These are phyloP conservation scores for Halesus radiatus DNA, from an alignment of 1,140 invertebrate species.

Conservation along the genomic window DNA sequence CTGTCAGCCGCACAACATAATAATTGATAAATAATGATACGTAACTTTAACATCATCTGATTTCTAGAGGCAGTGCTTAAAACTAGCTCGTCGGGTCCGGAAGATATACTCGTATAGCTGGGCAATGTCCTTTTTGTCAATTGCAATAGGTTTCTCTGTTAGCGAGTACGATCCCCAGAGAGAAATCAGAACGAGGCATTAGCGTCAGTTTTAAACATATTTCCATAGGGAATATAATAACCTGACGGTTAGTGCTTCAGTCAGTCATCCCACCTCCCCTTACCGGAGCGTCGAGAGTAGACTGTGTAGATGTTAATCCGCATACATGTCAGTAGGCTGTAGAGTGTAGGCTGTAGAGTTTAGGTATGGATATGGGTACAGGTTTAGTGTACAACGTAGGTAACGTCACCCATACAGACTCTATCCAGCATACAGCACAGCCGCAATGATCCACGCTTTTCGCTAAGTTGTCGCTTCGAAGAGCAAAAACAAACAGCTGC, in stretches of 20 bases:
- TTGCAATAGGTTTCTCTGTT: not conserved
- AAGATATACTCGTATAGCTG: too few relatives aligned
- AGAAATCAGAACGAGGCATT: conserved; percentile 24
- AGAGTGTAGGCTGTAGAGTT: too few relatives aligned
- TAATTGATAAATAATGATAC: too few relatives aligned
- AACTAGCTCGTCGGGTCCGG: too few relatives aligned
- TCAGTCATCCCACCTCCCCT: not conserved
- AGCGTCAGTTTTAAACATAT: conserved; percentile 37
- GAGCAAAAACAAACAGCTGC: not conserved
- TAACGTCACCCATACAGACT: not conserved
- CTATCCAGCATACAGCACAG: not conserved
- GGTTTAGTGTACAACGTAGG: not conserved
- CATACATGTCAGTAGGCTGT: too few relatives aligned
- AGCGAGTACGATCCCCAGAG: not conserved
- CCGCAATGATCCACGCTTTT: not conserved
- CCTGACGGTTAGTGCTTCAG: conserved; percentile 1
- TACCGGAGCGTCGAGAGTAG: too few relatives aligned
- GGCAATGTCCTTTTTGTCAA: too few relatives aligned
- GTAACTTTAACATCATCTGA: too few relatives aligned
- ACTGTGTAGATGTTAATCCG: too few relatives aligned
- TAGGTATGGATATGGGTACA: too few relatives aligned
- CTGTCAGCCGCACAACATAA: too few relatives aligned
- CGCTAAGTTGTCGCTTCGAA: not conserved
- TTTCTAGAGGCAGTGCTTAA: too few relatives aligned
- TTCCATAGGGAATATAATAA: conserved; percentile 33